These are phyloP conservation scores for Abscondita cerata DNA, from an alignment of 2,888 invertebrate genomes.

Conservation along the genomic window DNA sequence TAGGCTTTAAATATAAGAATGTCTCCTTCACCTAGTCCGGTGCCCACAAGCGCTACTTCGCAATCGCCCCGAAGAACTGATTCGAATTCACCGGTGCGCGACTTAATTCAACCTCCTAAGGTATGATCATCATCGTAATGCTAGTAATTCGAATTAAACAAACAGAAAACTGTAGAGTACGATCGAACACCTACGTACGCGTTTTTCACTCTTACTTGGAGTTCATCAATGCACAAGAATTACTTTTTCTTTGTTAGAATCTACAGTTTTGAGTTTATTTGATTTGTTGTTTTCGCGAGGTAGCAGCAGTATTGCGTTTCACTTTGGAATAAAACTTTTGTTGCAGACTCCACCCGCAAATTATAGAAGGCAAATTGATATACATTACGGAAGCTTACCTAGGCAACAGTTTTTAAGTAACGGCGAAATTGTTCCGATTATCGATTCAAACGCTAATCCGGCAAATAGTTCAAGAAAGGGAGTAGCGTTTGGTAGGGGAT, in stretches of 20 bases:
- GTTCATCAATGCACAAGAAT: too few relatives aligned
- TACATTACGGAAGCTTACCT: conserved; percentile 83
- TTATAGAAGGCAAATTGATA: conserved; percentile 75
- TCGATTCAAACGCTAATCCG: conserved; percentile 59
- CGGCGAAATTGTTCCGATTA: conserved; percentile 47
- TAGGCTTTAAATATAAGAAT: conserved; percentile 50
- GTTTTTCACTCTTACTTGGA: too few relatives aligned
- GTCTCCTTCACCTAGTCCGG: conserved; percentile 61
- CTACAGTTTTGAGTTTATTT: too few relatives aligned
- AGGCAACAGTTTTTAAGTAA: conserved; percentile 67
- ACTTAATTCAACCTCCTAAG: conserved; percentile 42
- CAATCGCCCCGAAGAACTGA: conserved; percentile 51
- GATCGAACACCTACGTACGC: too few relatives aligned
- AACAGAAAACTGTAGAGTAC: too few relatives aligned
- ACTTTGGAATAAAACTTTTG: too few relatives aligned
- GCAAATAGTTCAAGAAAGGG: conserved; percentile 64
- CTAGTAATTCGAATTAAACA: too few relatives aligned
- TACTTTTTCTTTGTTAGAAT: too few relatives aligned
- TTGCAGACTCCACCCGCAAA: conserved; percentile 77
- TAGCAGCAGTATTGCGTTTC: too few relatives aligned
- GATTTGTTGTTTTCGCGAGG: too few relatives aligned
- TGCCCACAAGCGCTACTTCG: conserved; percentile 46
- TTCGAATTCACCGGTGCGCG: conserved; percentile 37
- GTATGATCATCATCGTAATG: too few relatives aligned
- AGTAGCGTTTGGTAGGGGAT: conserved; percentile 77